These are phyloP conservation scores for Jaculus jaculus DNA, from an alignment of 2,113 vertebrate species.

Conservation along the genomic window DNA sequence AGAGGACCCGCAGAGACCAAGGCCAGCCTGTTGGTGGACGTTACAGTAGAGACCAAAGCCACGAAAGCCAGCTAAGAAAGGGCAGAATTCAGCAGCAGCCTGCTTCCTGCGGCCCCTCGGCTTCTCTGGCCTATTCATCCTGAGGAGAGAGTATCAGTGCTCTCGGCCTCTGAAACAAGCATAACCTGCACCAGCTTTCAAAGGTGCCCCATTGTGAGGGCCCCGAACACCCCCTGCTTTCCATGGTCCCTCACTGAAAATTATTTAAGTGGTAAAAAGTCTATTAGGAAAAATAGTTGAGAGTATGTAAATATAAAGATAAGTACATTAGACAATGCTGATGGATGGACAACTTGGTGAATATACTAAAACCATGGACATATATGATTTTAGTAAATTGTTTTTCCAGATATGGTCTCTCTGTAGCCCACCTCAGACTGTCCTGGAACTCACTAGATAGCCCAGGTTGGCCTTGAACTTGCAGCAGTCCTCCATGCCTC, in stretches of 20 bases:
- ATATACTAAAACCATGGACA: not conserved
- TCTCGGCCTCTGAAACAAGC: not conserved
- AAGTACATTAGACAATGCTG: not conserved
- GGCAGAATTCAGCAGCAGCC: not conserved
- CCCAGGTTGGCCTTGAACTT: not conserved
- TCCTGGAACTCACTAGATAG: not conserved
- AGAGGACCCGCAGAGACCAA: not conserved
- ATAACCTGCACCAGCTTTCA: not conserved
- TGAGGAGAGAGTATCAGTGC: not conserved
- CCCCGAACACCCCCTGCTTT: not conserved
- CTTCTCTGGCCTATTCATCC: not conserved
- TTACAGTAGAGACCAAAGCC: not conserved
- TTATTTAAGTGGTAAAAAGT: not conserved
- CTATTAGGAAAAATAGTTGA: not conserved
- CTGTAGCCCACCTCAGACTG: not conserved
- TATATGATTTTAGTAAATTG: not conserved
- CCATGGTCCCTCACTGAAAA: not conserved
- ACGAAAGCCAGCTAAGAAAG: not conserved
- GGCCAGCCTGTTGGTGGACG: not conserved
- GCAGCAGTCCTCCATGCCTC: too few relatives aligned
- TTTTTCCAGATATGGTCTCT: not conserved
- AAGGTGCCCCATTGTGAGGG: not conserved
- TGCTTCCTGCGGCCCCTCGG: not conserved
- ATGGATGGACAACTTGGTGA: not conserved
- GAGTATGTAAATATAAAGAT: not conserved